Base-by-base conservation (phyloP, 1,140 invertebrate genomes). In the Mercenaria mercenaria region DNA sequence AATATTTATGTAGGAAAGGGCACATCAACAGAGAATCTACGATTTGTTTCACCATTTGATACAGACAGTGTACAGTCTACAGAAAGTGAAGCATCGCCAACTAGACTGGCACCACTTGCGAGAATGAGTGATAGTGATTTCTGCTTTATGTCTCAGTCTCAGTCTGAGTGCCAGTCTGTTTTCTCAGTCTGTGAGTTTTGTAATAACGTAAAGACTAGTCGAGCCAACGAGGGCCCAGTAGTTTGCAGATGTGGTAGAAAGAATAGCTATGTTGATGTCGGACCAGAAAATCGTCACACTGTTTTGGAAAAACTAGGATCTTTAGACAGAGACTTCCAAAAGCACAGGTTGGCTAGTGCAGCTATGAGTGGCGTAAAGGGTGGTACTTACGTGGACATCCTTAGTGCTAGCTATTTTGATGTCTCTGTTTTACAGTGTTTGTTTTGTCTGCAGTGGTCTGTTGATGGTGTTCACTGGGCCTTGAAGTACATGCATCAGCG, bases 391-490 rank as follows among this genome's bases (percentile, higher is more conserved):
- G 76, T 94, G 32, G 95, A 96, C 86, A 92, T 96, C 26, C 92
- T 95, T 18, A 94, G 93, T 92, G 95, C 99, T 0, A 99, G 98
- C 50, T 99, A 99, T 94, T 96, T 99, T 37, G 99, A 99, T 96
- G 98, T 99, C 18, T 98, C 99, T 20, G 98, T 99, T 8, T 95
- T 99, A 34, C 97, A 99, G 79, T 99, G 99, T 96, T 97, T 99
- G n/a, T 99, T 99, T 95, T 98, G 99, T 88, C 97, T 98, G 0
- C 98, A 99, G 94, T 99, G 99, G 99, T 97, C 98, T 93, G 99
- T 99, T 95, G 99, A 99, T 96, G 99, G 99, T 0, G 97, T 99
- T 39, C 98, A 98, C 96, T 99, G 99, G 99, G 98, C 98, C 39
- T 96, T 99, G n/a, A 98, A 99, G 83, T 99, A 97, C 92, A 93